phyloP scores from a whole-genome alignment of 1,140 invertebrate genomes.

The Oreohelix idahoensis region DNA sequence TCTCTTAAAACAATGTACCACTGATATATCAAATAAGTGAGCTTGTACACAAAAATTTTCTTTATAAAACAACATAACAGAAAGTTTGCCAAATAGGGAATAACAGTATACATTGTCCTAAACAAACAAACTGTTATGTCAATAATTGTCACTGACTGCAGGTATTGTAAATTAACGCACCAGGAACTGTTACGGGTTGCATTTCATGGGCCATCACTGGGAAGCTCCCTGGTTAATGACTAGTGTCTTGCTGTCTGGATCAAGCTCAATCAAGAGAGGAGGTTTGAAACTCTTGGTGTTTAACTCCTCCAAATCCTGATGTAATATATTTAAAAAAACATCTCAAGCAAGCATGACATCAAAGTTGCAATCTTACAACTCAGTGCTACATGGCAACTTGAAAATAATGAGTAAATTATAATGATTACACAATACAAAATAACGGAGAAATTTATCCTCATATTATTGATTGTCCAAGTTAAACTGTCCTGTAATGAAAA shows the following conservation, averaged over 20 bases:
- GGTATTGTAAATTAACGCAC: background rate
- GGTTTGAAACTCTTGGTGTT: slow-evolving; percentile 49
- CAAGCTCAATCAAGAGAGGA: slow-evolving; percentile 38
- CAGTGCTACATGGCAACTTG: no score
- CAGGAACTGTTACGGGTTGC: background rate
- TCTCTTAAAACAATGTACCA: no score
- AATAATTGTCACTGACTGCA: background rate
- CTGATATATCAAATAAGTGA: no score
- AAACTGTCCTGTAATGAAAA: no score
- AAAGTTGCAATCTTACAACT: no score
- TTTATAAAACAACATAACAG: background rate
- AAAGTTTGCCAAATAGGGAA: background rate
- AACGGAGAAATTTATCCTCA: no score
- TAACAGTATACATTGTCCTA: background rate
- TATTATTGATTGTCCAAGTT: no score
- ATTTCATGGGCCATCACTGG: background rate
- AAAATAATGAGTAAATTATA: no score
- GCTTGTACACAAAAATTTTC: no score
- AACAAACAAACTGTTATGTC: background rate
- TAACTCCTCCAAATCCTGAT: slow-evolving; percentile 54
- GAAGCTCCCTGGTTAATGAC: background rate
- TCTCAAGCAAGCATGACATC: background rate
- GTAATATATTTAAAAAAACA: background rate
- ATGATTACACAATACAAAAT: no score
- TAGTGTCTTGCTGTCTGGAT: background rate